phyloP scores from a whole-genome alignment of 2,113 vertebrate genomes.

The Madoqua kirkii region DNA sequence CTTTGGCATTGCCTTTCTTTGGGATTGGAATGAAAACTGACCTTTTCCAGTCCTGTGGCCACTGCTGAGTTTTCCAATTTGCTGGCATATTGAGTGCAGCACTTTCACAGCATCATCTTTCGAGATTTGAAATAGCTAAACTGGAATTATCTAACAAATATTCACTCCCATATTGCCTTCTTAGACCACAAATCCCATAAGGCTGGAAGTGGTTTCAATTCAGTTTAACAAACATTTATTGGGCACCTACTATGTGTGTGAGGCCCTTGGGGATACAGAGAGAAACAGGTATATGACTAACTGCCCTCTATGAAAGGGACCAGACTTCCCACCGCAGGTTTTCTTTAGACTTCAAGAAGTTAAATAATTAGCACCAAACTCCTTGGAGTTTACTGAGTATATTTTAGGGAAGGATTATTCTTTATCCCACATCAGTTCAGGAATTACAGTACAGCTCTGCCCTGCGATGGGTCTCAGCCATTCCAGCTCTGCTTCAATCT shows the following conservation, averaged over 20 bases:
- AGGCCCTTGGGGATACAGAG: neutral
- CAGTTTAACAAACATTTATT: neutral
- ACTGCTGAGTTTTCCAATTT: too few relatives aligned
- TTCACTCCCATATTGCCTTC: slow-evolving; percentile 16
- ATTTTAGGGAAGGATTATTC: neutral
- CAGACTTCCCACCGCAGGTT: neutral
- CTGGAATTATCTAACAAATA: slow-evolving; percentile 33
- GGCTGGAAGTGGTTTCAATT: neutral
- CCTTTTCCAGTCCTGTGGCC: too few relatives aligned
- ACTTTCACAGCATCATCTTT: too few relatives aligned
- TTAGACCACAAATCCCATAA: neutral
- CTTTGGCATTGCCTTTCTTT: too few relatives aligned
- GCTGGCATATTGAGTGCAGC: too few relatives aligned
- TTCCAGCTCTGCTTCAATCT: neutral
- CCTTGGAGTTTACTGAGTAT: neutral
- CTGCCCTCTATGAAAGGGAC: neutral
- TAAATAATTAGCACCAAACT: neutral
- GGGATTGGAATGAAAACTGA: too few relatives aligned
- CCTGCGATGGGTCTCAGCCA: neutral
- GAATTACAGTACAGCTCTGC: neutral
- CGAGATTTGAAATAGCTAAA: too few relatives aligned
- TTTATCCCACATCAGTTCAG: neutral
- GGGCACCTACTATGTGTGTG: neutral
- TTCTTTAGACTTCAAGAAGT: slow-evolving; percentile 19
- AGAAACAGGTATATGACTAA: neutral